Base-by-base conservation (phyloP, 2,113 vertebrate species). In the Orthonyx spaldingii region DNA sequence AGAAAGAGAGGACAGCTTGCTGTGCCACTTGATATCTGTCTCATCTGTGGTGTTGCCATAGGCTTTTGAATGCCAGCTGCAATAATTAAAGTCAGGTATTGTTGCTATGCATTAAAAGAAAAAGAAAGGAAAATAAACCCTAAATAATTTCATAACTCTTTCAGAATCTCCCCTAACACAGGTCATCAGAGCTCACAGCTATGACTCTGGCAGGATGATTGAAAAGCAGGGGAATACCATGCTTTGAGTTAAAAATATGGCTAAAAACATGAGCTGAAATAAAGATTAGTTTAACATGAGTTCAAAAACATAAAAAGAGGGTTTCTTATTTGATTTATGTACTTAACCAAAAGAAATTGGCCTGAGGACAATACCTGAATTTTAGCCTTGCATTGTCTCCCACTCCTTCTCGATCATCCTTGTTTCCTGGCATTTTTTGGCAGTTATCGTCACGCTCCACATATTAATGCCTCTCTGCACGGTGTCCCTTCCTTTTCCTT, bases 1-100 rank as follows among this genome's bases (percentile, higher is more conserved):
- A 74, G 61, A 91, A 93, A 75, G 57, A 79, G 70, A 83, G 49
- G 78, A 91, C 93, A 94, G 72, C 69, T 96, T 95, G 85, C 82
- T 89, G 39, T 91, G 93, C 92, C 80, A 76, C 93, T 94, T 75
- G 53, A 56, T 90, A 91, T 56, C 69, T 87, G 15, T 65, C 64
- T 94, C 56, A 76, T 94, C 56, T 72, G 49, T 0, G 1, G 24
- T 78, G 77, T 64, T 94, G 86, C 83, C 61, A 64, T 75, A 76
- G 69, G 78, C 63, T 69, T 95, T 74, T 87, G 50, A 92, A 64
- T 92, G 60, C 68, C 65, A 86, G 68, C 53, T 93, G 84, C 75
- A 79, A 50, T 84, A 87, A 65, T 33, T 93, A 18, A 77, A 84
- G 71, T 57, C 87, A 81, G 71, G 14, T 93, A 90, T 85, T 63